A percentile compares a stretch with the other conserved stretches of the same genome.
Conservation (phyloP, 2,888 invertebrate genomes). For the Keiferia lycopersicella region DNA sequence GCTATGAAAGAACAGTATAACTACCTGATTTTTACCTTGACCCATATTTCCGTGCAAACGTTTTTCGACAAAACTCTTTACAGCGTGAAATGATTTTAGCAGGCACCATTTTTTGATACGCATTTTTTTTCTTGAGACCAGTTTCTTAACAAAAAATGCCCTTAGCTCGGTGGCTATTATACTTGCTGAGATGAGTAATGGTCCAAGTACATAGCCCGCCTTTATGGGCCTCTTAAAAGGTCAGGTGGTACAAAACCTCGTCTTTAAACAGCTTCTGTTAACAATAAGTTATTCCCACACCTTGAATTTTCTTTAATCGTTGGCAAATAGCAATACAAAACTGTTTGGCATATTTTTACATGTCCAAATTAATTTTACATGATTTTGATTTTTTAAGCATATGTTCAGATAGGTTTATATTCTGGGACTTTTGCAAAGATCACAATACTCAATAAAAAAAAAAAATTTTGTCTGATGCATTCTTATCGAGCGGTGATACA, state of each 20-base stretch:
- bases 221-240: conserved; percentile 21
- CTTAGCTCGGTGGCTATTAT: background rate
- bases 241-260: background rate
- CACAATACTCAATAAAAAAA: too few relatives aligned
- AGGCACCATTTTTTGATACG: background rate
- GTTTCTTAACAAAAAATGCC: conserved; percentile 5
- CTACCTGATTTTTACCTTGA: background rate
- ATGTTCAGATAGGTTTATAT: too few relatives aligned
- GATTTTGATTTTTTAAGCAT: too few relatives aligned
- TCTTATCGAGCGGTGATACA: too few relatives aligned
- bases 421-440: too few relatives aligned
- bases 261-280: conserved; percentile 19
- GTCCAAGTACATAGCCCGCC: conserved; percentile 1
- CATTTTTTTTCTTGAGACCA: background rate
- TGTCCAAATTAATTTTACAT: too few relatives aligned
- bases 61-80: background rate
- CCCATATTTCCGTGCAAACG: conserved; percentile 2
- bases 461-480: too few relatives aligned
- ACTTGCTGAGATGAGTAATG: background rate
- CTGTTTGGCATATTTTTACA: too few relatives aligned
- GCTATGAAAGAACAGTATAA: too few relatives aligned
- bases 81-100: background rate
- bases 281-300: conserved; percentile 18
- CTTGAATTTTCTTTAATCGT: too few relatives aligned
- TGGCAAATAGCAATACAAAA: too few relatives aligned